A percentile compares a stretch with the other conserved stretches of the same genome.
Conservation (phyloP, 2,113 vertebrate genomes). For the Arenaria interpres region DNA sequence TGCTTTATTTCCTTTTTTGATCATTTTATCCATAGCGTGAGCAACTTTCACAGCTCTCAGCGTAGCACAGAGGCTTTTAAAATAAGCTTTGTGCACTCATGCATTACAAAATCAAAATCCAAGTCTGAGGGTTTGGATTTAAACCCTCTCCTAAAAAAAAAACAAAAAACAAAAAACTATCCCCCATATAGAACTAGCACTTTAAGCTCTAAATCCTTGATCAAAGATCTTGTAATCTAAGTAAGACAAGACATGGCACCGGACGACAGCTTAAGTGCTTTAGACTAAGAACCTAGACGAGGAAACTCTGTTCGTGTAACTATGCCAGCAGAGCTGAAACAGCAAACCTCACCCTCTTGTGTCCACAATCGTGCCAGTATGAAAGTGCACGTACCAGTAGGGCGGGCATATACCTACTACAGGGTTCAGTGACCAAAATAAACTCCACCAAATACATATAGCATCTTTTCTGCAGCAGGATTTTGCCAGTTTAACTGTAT, state of each 20-base stretch:
- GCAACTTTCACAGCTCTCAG: not conserved
- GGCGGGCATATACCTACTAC: not conserved
- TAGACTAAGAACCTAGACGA: not conserved
- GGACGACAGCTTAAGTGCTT: not conserved
- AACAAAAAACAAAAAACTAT: not conserved
- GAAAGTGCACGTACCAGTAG: not conserved
- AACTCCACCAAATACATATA: not conserved
- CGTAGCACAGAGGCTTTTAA: not conserved
- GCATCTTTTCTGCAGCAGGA: not conserved
- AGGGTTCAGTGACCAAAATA: not conserved
- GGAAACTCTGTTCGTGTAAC: not conserved
- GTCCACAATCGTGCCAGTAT: not conserved
- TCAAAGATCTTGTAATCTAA: not conserved
- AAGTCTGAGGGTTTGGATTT: not conserved
- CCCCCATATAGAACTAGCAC: not conserved
- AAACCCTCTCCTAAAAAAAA: not conserved
- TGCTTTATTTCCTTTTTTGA: not conserved
- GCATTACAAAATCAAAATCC: not conserved
- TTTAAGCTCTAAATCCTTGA: not conserved
- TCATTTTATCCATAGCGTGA: not conserved
- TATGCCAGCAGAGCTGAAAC: not conserved
- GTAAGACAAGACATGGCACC: not conserved
- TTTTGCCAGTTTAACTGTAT: not conserved
- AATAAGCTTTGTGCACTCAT: conserved; percentile 9
- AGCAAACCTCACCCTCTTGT: not conserved